Evolutionary conservation across 2,113 vertebrate species (phyloP).

Genomic region (Dicerorhinus sumatrensis): DNA sequence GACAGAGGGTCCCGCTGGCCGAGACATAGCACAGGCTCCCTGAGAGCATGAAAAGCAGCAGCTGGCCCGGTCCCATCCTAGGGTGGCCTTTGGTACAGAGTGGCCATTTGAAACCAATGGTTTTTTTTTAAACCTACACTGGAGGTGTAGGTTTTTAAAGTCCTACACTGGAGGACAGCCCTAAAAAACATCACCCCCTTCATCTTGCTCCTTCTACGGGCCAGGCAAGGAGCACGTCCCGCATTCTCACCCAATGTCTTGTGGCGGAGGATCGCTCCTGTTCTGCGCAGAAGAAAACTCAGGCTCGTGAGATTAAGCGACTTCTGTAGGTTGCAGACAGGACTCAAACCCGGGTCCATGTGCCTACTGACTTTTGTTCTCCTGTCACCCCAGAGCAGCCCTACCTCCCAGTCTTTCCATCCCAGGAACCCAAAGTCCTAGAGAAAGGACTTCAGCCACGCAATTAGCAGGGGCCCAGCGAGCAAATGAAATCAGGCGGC

Average conservation of each 20-base stretch:
- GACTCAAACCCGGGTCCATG: neutral
- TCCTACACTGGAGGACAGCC: neutral
- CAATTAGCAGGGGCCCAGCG: neutral
- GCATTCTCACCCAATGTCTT: rapidly evolving
- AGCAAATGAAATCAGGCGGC: neutral
- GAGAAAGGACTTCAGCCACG: neutral
- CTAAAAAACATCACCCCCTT: neutral
- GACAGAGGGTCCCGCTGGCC: neutral
- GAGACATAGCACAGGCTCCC: rapidly evolving
- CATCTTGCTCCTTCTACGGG: rapidly evolving
- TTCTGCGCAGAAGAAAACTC: neutral
- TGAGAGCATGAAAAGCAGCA: neutral
- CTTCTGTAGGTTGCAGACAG: neutral
- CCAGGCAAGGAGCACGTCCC: neutral
- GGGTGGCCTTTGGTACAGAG: neutral
- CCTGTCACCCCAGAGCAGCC: neutral
- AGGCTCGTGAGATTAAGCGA: rapidly evolving
- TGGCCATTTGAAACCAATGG: neutral
- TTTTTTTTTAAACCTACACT: neutral
- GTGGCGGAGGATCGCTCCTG: rapidly evolving
- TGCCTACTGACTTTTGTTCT: neutral
- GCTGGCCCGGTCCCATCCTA: neutral
- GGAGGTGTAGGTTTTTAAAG: neutral
- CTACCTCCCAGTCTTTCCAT: neutral
- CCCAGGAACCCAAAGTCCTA: neutral